Evolutionary conservation across 1,140 invertebrate species (phyloP).

Genomic region (Drosophila littoralis): DNA sequence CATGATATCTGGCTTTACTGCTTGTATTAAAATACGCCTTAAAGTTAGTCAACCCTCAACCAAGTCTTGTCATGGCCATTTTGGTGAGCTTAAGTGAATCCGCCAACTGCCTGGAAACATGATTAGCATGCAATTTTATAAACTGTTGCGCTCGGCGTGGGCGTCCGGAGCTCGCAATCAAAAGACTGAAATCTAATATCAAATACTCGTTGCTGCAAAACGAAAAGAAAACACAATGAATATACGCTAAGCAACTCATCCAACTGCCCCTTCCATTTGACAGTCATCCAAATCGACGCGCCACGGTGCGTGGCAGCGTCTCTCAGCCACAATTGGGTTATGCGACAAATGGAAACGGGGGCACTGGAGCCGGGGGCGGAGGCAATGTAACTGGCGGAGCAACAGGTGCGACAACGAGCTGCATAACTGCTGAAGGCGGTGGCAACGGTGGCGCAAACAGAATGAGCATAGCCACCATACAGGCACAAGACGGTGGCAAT

Average conservation of each 20-base stretch:
- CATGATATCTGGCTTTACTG: no score
- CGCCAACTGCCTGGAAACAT: conserved; percentile 13
- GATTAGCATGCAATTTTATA: conserved; percentile 68
- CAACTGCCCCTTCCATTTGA: conserved; percentile 1
- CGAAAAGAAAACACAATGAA: conserved; percentile 51
- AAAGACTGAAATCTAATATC: conserved; percentile 64
- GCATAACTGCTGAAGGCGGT: conserved; percentile 52
- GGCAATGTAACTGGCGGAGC: conserved; percentile 75
- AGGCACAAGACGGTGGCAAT: conserved; percentile 20
- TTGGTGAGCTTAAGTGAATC: neutral
- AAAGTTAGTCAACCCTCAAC: neutral
- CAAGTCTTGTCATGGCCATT: no score
- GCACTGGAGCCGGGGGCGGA: conserved; percentile 7
- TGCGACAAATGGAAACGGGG: conserved; percentile 58
- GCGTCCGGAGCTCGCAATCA: conserved; percentile 43
- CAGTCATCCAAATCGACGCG: conserved; percentile 79
- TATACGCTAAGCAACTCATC: conserved; percentile 31
- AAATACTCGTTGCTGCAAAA: conserved; percentile 32
- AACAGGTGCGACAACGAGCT: conserved; percentile 71
- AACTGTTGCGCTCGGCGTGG: conserved; percentile 51
- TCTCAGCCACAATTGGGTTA: conserved; percentile 78
- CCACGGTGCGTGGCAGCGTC: conserved; percentile 69
- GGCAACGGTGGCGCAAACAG: conserved; percentile 32
- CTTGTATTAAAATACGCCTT: no score
- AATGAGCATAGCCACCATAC: conserved; percentile 66